These are phyloP conservation scores for Hemibagrus wyckioides DNA, from an alignment of 2,113 vertebrate genomes.

Conservation along the genomic window DNA sequence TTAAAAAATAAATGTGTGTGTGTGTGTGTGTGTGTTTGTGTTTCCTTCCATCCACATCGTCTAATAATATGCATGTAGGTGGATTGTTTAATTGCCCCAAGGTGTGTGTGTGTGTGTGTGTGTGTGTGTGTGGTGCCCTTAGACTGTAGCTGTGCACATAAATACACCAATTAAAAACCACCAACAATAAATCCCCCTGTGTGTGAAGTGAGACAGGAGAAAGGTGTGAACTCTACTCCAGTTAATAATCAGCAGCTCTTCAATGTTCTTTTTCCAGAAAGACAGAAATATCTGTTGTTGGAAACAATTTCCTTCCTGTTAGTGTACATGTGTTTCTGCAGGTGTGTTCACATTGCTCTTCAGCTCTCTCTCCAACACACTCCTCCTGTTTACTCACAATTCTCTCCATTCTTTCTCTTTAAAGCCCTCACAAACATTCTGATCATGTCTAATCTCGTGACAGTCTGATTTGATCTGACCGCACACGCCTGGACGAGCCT, in stretches of 20 bases:
- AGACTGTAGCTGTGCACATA: background rate
- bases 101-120: background rate
- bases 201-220: background rate
- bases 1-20: too few species aligned
- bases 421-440: background rate
- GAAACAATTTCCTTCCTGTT: background rate
- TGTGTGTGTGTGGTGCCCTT: too few species aligned
- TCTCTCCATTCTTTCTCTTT: constrained; percentile 32
- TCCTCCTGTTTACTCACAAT: constrained; percentile 3
- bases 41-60: background rate
- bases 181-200: background rate
- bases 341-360: too few species aligned
- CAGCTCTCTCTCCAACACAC: constrained; percentile 23
- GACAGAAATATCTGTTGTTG: background rate
- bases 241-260: background rate
- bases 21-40: background rate
- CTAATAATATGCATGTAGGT: background rate
- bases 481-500: background rate
- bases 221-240: background rate
- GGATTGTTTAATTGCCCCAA: background rate
- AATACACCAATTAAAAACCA: background rate
- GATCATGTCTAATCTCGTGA: constrained; percentile 45
- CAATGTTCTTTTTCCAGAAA: background rate
- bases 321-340: background rate
- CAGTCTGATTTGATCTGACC: constrained; percentile 43